Conservation (phyloP, 1,140 invertebrate species). For the Drosophila persimilis region DNA sequence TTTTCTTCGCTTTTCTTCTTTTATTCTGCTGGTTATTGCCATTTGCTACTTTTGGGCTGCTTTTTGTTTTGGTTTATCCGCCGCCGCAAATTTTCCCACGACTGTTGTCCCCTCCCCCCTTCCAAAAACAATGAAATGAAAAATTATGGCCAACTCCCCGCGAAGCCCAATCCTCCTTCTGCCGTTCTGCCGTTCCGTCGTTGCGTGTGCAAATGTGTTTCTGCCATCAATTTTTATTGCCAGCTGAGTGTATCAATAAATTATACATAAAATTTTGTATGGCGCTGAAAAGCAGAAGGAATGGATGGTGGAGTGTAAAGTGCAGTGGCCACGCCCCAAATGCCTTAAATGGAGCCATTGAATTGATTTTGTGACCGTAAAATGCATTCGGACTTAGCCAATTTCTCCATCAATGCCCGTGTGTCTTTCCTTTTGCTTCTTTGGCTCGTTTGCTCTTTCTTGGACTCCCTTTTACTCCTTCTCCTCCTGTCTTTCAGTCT, state of each 20-base stretch:
- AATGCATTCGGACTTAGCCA: constrained; percentile 61
- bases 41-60: constrained; percentile 49
- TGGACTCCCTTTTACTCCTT: no score
- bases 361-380: constrained; percentile 59
- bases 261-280: constrained; percentile 70
- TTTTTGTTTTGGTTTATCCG: constrained; percentile 63
- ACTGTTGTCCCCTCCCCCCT: not conserved
- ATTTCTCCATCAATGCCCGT: constrained; percentile 47
- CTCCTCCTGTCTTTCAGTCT: not conserved
- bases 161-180: constrained; percentile 1
- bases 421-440: constrained; percentile 21
- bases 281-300: constrained; percentile 18
- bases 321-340: constrained; percentile 32
- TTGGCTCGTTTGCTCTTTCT: constrained; percentile 8
- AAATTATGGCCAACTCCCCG: constrained; percentile 59
- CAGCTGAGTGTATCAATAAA: constrained; percentile 79
- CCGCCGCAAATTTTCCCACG: constrained; percentile 65
- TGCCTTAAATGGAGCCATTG: constrained; percentile 49
- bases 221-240: constrained; percentile 79
- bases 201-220: constrained; percentile 72
- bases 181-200: not conserved
- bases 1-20: constrained; percentile 22
- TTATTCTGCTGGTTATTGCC: constrained; percentile 33
- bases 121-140: constrained; percentile 75
- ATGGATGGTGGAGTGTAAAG: constrained; percentile 12